Evolutionary conservation across 23 tunicate genomes (phyloP).

Genomic region (Styela clava): DNA sequence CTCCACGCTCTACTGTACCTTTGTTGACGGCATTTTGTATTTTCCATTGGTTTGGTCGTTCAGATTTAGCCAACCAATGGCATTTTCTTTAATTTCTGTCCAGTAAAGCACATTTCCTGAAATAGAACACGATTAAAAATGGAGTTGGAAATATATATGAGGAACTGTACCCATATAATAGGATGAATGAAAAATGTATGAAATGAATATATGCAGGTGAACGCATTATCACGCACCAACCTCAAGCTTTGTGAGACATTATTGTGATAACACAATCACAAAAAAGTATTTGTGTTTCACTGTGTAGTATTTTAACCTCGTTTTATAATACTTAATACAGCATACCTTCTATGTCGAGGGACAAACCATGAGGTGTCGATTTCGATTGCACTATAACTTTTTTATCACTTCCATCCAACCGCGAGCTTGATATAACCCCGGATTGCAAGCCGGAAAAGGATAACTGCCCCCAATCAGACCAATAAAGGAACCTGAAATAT

Average conservation of each 20-base stretch:
- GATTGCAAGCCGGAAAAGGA: background rate
- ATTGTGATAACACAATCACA: too few species aligned
- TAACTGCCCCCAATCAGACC: slow-evolving; percentile 84
- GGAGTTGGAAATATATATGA: too few species aligned
- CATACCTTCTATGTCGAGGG: slow-evolving; percentile 57
- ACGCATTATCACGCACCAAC: too few species aligned
- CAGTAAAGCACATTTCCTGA: slow-evolving; percentile 4
- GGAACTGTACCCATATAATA: too few species aligned
- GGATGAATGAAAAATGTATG: too few species aligned
- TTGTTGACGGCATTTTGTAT: background rate
- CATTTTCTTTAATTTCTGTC: slow-evolving; percentile 2
- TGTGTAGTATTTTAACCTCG: too few species aligned
- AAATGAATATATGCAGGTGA: too few species aligned
- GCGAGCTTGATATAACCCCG: slow-evolving; percentile 45
- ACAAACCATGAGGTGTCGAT: slow-evolving; percentile 43
- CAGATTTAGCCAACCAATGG: slow-evolving; percentile 19
- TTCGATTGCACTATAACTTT: slow-evolving; percentile 11
- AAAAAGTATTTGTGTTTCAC: too few species aligned
- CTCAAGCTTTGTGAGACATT: too few species aligned
- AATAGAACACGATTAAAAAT: background rate
- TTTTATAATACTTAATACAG: too few species aligned
- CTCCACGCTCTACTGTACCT: too few species aligned
- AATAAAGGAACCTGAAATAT: slow-evolving; percentile 53
- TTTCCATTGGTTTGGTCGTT: background rate
- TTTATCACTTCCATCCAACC: slow-evolving; percentile 66